These are phyloP conservation scores for Phrixothrix hirtus DNA, from an alignment of 2,888 invertebrate species.

Conservation along the genomic window DNA sequence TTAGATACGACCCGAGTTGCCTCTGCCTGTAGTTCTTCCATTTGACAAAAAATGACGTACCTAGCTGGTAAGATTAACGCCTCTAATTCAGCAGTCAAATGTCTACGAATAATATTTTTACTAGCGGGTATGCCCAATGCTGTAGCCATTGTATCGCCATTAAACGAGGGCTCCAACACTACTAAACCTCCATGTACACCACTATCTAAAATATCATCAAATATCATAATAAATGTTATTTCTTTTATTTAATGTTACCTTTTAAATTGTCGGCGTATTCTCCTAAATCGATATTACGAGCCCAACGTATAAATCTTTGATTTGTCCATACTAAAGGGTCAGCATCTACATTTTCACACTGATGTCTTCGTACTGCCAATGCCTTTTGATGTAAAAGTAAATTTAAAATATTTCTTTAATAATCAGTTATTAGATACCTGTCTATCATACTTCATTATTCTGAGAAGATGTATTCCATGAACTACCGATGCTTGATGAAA, in stretches of 20 bases:
- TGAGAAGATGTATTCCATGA: slow-evolving; percentile 88
- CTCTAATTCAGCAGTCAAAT: slow-evolving; percentile 89
- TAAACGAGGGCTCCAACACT: slow-evolving; percentile 91
- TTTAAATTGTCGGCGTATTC: slow-evolving; percentile 93
- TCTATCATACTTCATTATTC: slow-evolving; percentile 90
- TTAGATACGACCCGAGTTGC: slow-evolving; percentile 70
- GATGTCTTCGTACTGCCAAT: slow-evolving; percentile 81
- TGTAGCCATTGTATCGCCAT: slow-evolving; percentile 92
- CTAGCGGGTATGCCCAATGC: slow-evolving; percentile 90
- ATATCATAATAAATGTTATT: too few relatives aligned
- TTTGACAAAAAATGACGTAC: slow-evolving; percentile 86
- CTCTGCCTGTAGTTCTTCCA: slow-evolving; percentile 81
- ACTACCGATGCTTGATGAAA: slow-evolving; percentile 95
- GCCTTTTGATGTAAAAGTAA: too few relatives aligned
- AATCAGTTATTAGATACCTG: too few relatives aligned
- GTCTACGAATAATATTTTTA: slow-evolving; percentile 90
- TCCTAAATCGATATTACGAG: slow-evolving; percentile 87
- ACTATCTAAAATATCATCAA: slow-evolving; percentile 76
- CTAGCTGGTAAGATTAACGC: slow-evolving; percentile 90
- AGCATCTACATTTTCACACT: slow-evolving; percentile 84
- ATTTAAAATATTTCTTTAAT: too few relatives aligned
- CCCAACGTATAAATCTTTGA: slow-evolving; percentile 92
- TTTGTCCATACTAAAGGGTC: slow-evolving; percentile 97
- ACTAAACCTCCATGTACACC: slow-evolving; percentile 95
- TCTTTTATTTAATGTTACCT: slow-evolving; percentile 62